Conservation (phyloP, 2,113 vertebrate genomes). For the Dendropsophus ebraccatus region DNA sequence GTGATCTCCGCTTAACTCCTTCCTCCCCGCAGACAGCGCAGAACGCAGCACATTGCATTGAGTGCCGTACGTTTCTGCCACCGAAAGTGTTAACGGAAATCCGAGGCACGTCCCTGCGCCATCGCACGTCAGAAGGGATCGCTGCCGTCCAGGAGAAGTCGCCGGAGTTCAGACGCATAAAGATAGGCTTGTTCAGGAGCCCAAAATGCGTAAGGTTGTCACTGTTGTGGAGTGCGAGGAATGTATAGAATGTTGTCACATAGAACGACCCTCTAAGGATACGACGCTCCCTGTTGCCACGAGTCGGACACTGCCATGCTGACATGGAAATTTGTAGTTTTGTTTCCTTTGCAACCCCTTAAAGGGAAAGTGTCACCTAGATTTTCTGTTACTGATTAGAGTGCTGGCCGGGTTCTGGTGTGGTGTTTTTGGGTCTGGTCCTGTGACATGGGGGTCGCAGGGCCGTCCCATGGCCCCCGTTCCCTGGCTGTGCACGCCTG, state of each 20-base stretch:
- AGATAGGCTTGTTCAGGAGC: conserved; percentile 70
- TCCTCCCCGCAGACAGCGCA: not conserved
- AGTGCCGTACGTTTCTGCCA: too few species aligned
- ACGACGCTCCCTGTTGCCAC: conserved; percentile 76
- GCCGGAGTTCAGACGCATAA: conserved; percentile 69
- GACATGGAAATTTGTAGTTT: too few species aligned
- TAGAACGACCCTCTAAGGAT: conserved; percentile 83
- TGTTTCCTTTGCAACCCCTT: too few species aligned
- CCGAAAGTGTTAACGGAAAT: conserved; percentile 57
- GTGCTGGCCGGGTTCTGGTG: too few species aligned
- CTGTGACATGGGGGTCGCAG: too few species aligned
- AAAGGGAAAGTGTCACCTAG: too few species aligned
- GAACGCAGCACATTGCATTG: not conserved
- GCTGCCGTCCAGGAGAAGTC: conserved; percentile 65
- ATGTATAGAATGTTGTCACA: conserved; percentile 93
- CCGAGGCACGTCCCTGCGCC: conserved; percentile 60
- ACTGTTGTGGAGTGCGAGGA: conserved; percentile 85
- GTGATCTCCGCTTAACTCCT: conserved; percentile 63
- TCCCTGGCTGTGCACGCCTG: too few species aligned
- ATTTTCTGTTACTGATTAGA: too few species aligned
- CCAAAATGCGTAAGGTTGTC: conserved; percentile 68
- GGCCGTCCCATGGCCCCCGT: too few species aligned
- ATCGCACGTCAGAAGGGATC: conserved; percentile 60
- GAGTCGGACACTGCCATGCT: not conserved
- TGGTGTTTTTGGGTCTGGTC: too few species aligned